Base-by-base conservation (phyloP, 2,797 vertebrate genomes). In the Macropodus opercularis region DNA sequence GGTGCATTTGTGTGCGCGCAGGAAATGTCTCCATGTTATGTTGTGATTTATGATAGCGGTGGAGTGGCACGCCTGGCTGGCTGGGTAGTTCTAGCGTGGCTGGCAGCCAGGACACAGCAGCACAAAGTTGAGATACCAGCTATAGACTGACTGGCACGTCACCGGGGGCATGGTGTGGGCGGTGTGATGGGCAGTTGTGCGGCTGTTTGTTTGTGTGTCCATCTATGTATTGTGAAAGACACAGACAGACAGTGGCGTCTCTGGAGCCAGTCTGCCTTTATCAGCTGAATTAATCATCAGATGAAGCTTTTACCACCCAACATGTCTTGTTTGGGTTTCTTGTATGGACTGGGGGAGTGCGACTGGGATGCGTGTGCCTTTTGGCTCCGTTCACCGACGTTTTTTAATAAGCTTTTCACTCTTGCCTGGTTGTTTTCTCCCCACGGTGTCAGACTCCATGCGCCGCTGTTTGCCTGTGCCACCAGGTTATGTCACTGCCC, bases 71-170 rank as follows among this genome's bases (percentile, higher is more conserved):
- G 84, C 75, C 84, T 79, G 85, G 69, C 77, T 81, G 83, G 85
- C 89, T 80, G 91, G 89, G 88, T 87, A 91, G 90, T 93, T 92
- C 92, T 86, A 64, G 76, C 86, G 61, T 94, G 94, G 94, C 91
- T 59, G 63, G 50, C 79, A 82, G 94, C 94, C 93, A 95, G 89
- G 87, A 86, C 89, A 88, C 86, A 91, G 77, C 79, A 78, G 69
- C 93, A 90, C 92, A 93, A 92, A 86, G 92, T 90, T 86, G 92
- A 94, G 91, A 90, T 85, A 87, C 86, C 92, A 92, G 90, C 87
- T 83, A 82, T 79, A 85, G 79, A 82, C 79, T 75, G 72, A 84
- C 73, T 84, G 75, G 72, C 92, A 93, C 90, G 19, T 93, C 92
- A 94, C 91, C 87, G 75, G 55, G 63, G 81, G 79, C 64, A 69